Evolutionary conservation across 2,797 vertebrate species (phyloP), one percentile per base, ranked within the genome.

Genomic region (Myoxocephalus aenaeus): DNA sequence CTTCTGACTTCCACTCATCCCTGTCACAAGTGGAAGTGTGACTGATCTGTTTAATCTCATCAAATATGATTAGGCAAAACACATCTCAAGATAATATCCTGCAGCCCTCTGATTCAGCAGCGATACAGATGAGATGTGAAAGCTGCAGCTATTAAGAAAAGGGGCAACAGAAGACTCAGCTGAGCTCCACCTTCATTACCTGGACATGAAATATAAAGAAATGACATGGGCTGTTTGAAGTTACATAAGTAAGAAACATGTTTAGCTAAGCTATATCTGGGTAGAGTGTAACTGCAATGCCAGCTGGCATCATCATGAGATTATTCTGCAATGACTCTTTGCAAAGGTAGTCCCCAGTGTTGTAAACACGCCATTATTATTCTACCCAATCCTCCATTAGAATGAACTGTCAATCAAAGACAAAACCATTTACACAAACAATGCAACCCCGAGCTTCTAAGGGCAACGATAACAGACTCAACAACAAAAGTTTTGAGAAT

Each of bases 41-140:
- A 89, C 82, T 79, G 88, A 92, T 92, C 89, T 80, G 82, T 93
- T 92, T 90, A 87, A 92, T 90, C 84, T 90, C 84, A 86, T 90
- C 90, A 92, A 86, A 89, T 89, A 86, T 86, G 89, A 93, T 92
- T 87, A 90, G 86, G 79, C 88, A 84, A 84, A 90, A 82, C 88
- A 89, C 79, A 74, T 89, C 86, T 91, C 87, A 82, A 81, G 83
- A 90, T 87, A 77, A 86, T 86, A 75, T 87, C 75, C 79, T 65
- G 5, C 79, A 73, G 80, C 44, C 68, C 56, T 59, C 65, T 50
- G 79, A 82, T 82, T 75, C 82, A 73, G 76, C 72, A 29, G 61
- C 18, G 36, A 74, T 82, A 70, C 73, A 75, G 75, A 83, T 78
- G 89, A 87, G 72, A 77, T 69, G 62, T 77, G 69, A 85, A 83